A percentile compares a stretch with the other conserved stretches of the same genome.
phyloP scores from a whole-genome alignment of 2,888 invertebrate genomes.

The Prenolepis imparis region DNA sequence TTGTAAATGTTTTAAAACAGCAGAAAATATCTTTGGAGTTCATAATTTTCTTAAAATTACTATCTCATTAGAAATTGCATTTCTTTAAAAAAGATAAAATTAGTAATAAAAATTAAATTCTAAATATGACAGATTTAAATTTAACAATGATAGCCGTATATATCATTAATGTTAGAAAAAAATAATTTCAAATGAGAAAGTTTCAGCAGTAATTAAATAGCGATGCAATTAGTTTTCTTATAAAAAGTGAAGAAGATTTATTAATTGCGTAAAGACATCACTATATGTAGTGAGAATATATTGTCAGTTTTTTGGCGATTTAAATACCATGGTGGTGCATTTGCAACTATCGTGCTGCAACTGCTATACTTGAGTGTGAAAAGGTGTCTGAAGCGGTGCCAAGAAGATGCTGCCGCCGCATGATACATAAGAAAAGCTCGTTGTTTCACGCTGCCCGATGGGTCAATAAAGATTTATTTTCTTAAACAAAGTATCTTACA shows the following conservation, averaged over 20 bases:
- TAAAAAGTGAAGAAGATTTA: background rate
- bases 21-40: background rate
- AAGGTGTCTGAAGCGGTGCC: slow-evolving; percentile 50
- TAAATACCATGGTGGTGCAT: slow-evolving; percentile 1
- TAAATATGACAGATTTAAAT: slow-evolving; percentile 1
- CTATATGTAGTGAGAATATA: background rate
- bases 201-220: background rate
- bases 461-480: slow-evolving; percentile 63
- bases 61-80: background rate
- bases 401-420: slow-evolving; percentile 76
- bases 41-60: background rate
- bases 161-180: background rate
- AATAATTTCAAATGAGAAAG: background rate
- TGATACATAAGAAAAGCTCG: slow-evolving; percentile 73
- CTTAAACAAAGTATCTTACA: slow-evolving; percentile 12
- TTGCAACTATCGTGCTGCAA: background rate
- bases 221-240: background rate
- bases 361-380: slow-evolving; percentile 44
- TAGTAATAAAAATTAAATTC: background rate
- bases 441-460: slow-evolving; percentile 72
- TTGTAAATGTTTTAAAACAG: background rate
- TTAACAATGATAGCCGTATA: background rate
- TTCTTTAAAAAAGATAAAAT: background rate
- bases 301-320: background rate
- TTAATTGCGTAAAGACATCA: background rate